phyloP scores from a whole-genome alignment of 2,888 invertebrate genomes.

The Cheiracanthium punctorium region DNA sequence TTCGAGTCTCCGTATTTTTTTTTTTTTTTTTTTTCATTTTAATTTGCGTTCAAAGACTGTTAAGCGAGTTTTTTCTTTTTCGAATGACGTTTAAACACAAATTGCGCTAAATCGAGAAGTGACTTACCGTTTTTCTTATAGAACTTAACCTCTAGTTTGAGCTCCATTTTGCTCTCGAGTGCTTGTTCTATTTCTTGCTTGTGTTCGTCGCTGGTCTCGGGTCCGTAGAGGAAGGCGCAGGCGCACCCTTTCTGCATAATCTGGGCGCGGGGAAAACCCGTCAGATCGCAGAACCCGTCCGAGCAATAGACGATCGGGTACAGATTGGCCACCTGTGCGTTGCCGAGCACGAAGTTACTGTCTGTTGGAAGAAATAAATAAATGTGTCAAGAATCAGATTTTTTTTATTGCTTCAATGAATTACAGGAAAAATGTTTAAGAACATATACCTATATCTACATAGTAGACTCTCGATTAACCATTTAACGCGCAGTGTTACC shows the following conservation, averaged over 20 bases:
- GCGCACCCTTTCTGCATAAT: conserved; percentile 98
- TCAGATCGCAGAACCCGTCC: conserved; percentile 96
- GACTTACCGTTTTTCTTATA: conserved; percentile 95
- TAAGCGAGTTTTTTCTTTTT: too few relatives aligned
- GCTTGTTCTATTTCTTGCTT: conserved; percentile 92
- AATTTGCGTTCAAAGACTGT: too few relatives aligned
- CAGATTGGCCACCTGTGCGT: conserved; percentile 90
- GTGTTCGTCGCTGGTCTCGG: conserved; percentile 91
- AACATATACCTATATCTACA: too few relatives aligned
- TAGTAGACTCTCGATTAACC: too few relatives aligned
- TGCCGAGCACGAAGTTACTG: conserved; percentile 96
- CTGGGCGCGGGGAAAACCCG: conserved; percentile 93
- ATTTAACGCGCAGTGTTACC: too few relatives aligned
- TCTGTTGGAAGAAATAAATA: conserved; percentile 80
- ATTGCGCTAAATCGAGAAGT: too few relatives aligned
- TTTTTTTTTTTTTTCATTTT: too few relatives aligned
- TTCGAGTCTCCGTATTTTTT: too few relatives aligned
- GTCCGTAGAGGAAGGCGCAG: conserved; percentile 94
- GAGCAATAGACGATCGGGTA: conserved; percentile 97
- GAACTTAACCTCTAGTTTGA: conserved; percentile 94
- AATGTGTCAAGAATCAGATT: background rate
- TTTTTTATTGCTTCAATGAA: background rate
- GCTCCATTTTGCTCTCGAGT: conserved; percentile 91
- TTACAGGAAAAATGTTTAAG: too few relatives aligned
- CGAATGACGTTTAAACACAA: too few relatives aligned